phyloP scores from a whole-genome alignment of 2,888 invertebrate genomes.

The Macropis europaea region DNA sequence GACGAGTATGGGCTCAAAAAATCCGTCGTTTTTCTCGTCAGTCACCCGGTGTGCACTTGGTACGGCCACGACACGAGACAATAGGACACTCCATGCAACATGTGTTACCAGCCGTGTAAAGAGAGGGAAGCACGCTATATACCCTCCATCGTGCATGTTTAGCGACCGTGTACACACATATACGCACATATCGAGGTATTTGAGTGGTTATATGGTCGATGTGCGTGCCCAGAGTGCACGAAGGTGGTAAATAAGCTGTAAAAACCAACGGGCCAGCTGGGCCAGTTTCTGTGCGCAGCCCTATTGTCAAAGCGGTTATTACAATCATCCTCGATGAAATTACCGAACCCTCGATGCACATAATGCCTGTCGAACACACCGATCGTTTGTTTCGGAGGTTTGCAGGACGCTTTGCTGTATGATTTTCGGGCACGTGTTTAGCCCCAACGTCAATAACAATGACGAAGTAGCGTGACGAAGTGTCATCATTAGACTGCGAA shows the following conservation, averaged over 20 bases:
- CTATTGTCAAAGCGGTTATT: conserved; percentile 48
- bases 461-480: conserved; percentile 25
- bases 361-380: conserved; percentile 3
- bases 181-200: too few species aligned
- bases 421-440: conserved; percentile 20
- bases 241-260: conserved; percentile 41
- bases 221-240: conserved; percentile 21
- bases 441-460: not conserved
- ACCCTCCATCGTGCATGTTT: not conserved
- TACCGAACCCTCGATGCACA: conserved; percentile 1
- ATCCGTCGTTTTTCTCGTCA: conserved; percentile 13
- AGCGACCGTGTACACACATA: not conserved
- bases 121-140: conserved; percentile 2
- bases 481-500: conserved; percentile 25
- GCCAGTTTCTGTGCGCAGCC: not conserved
- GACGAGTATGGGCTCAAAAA: not conserved
- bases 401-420: not conserved
- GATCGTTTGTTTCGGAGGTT: conserved; percentile 19
- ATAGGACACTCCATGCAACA: conserved; percentile 55
- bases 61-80: conserved; percentile 44
- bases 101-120: conserved; percentile 52
- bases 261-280: conserved; percentile 49
- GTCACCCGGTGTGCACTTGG: conserved; percentile 34
- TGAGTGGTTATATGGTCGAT: not conserved
- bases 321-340: conserved; percentile 27